A percentile compares a stretch with the other conserved stretches of the same genome.
phyloP scores from a whole-genome alignment of 2,888 invertebrate genomes.

The Autographa gamma region DNA sequence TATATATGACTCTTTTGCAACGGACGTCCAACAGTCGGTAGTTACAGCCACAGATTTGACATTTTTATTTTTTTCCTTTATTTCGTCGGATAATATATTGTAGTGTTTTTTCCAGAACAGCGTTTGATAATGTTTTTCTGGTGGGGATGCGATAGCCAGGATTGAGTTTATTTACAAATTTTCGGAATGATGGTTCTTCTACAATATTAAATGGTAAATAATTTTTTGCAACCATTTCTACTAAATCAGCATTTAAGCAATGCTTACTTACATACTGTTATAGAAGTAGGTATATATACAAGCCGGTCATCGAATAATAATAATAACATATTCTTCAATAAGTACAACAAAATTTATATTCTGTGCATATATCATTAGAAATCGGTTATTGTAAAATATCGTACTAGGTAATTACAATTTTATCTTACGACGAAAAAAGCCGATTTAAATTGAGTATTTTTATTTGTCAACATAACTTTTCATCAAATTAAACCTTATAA shows the following conservation, averaged over 20 bases:
- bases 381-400: slow-evolving; percentile 12
- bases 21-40: neutral
- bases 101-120: too few species aligned
- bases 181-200: slow-evolving; percentile 4
- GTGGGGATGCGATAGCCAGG: slow-evolving; percentile 5
- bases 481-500: too few species aligned
- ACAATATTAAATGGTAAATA: too few species aligned
- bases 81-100: too few species aligned
- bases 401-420: slow-evolving; percentile 13
- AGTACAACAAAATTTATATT: slow-evolving; percentile 14
- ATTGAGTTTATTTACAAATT: slow-evolving; percentile 2
- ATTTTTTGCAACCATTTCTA: slow-evolving; percentile 3
- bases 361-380: slow-evolving; percentile 14
- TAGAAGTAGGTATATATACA: slow-evolving; percentile 10
- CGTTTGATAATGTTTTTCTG: neutral
- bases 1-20: neutral
- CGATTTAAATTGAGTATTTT: too few species aligned
- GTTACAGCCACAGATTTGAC: too few species aligned
- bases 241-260: neutral
- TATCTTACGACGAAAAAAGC: neutral
- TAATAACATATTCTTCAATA: neutral
- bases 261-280: too few species aligned
- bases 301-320: slow-evolving; percentile 13
- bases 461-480: too few species aligned
- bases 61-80: too few species aligned